Percentiles rank a stretch among this genome's conserved stretches.
Conservation (phyloP, 2,113 vertebrate genomes). For the Phocoena phocoena region DNA sequence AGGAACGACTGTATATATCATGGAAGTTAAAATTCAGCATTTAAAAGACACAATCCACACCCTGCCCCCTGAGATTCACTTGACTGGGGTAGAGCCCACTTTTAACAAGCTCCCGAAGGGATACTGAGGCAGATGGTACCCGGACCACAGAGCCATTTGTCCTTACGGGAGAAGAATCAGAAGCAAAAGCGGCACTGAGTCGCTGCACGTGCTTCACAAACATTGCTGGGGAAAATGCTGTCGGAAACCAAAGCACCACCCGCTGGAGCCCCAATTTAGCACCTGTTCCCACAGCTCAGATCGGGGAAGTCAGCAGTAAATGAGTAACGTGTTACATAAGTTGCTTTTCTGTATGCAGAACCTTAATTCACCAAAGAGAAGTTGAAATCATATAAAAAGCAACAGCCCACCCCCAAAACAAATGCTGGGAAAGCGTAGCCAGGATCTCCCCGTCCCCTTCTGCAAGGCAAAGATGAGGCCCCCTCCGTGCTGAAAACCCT, state of each 20-base stretch:
- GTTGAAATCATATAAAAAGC: slow-evolving; percentile 57
- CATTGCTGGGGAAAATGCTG: not conserved
- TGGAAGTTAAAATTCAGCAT: not conserved
- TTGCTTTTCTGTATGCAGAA: slow-evolving; percentile 63
- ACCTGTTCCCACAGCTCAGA: slow-evolving; percentile 49
- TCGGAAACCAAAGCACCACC: slow-evolving; percentile 38
- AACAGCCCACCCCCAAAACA: slow-evolving; percentile 64
- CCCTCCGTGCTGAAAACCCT: not conserved
- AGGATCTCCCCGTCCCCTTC: not conserved
- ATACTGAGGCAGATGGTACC: slow-evolving; percentile 56
- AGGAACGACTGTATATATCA: not conserved
- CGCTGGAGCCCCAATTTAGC: slow-evolving; percentile 30
- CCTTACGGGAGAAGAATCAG: not conserved
- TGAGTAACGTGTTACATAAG: slow-evolving; percentile 68
- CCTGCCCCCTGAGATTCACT: not conserved
- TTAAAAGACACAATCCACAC: not conserved
- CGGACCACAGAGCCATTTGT: not conserved
- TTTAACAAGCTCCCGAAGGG: slow-evolving; percentile 70
- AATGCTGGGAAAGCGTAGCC: not conserved
- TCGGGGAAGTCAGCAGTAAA: slow-evolving; percentile 46
- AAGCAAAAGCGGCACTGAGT: not conserved
- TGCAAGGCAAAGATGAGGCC: not conserved
- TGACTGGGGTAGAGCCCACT: not conserved
- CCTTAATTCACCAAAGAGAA: slow-evolving; percentile 21
- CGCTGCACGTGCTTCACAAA: not conserved